Evolutionary conservation across 1,140 invertebrate genomes (phyloP).

Genomic region (Drosophila jambulina): DNA sequence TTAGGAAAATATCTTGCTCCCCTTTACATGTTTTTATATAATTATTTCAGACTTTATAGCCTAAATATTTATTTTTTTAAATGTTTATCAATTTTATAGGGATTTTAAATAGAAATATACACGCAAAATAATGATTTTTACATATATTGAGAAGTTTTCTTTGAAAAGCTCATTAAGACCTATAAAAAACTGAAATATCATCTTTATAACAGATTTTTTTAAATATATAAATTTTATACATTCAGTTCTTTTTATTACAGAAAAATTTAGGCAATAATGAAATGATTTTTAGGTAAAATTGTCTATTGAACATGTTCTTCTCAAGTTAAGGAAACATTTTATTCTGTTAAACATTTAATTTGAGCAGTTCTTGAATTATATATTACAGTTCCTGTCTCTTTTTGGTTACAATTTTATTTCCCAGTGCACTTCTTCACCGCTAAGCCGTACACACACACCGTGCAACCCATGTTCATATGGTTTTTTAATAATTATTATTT

Average conservation of each 20-base stretch:
- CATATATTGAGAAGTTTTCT: too few relatives aligned
- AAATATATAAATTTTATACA: not conserved
- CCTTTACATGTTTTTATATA: not conserved
- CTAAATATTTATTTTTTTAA: not conserved
- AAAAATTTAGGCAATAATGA: not conserved
- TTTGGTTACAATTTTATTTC: constrained; percentile 2
- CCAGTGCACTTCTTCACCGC: constrained; percentile 19
- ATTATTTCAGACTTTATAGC: not conserved
- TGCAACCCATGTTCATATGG: constrained; percentile 53
- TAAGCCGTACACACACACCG: constrained; percentile 48
- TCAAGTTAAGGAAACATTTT: not conserved
- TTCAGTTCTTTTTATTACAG: not conserved
- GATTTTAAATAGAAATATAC: not conserved
- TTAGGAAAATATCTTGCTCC: not conserved
- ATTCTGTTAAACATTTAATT: not conserved
- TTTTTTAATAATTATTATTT: constrained; percentile 83
- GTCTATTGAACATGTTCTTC: not conserved
- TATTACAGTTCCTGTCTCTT: too few relatives aligned
- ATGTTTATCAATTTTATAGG: not conserved
- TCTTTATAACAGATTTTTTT: not conserved
- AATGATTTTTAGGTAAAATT: not conserved
- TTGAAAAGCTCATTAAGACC: too few relatives aligned
- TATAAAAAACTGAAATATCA: not conserved
- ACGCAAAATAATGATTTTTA: too few relatives aligned
- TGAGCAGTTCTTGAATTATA: not conserved